phyloP scores from a whole-genome alignment of 2,797 vertebrate species.

The Anabacerthia variegaticeps region DNA sequence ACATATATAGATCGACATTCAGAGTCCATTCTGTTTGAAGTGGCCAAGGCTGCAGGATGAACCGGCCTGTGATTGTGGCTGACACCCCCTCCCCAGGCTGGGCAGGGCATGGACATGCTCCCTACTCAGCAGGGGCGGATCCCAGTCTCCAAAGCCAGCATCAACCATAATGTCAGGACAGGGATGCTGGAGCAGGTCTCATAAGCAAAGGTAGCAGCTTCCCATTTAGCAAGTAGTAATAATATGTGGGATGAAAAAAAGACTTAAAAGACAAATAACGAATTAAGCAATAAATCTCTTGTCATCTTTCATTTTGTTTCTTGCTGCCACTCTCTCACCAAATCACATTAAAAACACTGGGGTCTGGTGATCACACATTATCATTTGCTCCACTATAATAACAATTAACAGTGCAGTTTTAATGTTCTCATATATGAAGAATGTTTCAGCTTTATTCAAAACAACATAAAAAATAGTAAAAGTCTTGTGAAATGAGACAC shows the following conservation, averaged over 20 bases:
- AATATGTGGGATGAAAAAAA: not conserved
- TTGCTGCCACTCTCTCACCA: not conserved
- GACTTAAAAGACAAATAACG: not conserved
- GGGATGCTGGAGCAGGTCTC: not conserved
- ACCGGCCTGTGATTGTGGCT: accelerated
- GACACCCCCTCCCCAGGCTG: not conserved
- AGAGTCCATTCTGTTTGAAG: not conserved
- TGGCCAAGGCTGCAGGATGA: not conserved
- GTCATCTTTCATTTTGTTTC: not conserved
- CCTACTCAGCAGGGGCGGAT: not conserved
- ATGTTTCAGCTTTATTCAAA: not conserved
- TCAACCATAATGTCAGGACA: not conserved
- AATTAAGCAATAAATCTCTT: not conserved
- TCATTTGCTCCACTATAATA: not conserved
- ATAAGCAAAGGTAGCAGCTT: not conserved
- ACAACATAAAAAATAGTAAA: not conserved
- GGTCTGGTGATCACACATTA: not conserved
- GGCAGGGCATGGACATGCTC: accelerated
- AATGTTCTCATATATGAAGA: not conserved
- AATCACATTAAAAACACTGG: not conserved
- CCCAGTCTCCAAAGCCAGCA: not conserved
- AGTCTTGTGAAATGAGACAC: not conserved
- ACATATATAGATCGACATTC: not conserved
- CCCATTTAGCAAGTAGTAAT: not conserved
- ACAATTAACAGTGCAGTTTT: not conserved